phyloP scores from a whole-genome alignment of 1,140 invertebrate species.

The Zophobas atratus region DNA sequence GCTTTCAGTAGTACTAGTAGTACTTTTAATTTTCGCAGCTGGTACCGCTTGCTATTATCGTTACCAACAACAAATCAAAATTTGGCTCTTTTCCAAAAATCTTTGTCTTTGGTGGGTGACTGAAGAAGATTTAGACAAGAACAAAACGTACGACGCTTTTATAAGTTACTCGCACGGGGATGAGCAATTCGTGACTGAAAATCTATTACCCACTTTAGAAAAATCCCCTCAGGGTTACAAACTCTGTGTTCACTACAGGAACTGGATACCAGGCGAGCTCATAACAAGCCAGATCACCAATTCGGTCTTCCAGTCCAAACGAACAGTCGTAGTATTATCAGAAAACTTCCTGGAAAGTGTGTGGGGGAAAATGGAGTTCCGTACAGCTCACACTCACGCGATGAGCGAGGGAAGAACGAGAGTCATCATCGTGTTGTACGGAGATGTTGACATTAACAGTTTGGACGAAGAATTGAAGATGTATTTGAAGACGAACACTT shows the following conservation, averaged over 20 bases:
- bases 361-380: slow-evolving; percentile 90
- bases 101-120: slow-evolving; percentile 77
- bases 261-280: slow-evolving; percentile 84
- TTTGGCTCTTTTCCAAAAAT: slow-evolving; percentile 79
- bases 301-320: slow-evolving; percentile 82
- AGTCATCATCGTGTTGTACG: slow-evolving; percentile 85
- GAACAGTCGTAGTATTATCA: slow-evolving; percentile 88
- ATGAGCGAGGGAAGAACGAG: slow-evolving; percentile 80
- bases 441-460: slow-evolving; percentile 77
- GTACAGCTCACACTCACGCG: slow-evolving; percentile 82
- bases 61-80: slow-evolving; percentile 76
- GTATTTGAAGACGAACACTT: slow-evolving; percentile 88
- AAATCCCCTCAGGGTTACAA: slow-evolving; percentile 72
- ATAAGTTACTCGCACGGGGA: slow-evolving; percentile 89
- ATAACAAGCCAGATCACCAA: slow-evolving; percentile 85
- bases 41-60: slow-evolving; percentile 75
- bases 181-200: slow-evolving; percentile 78
- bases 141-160: slow-evolving; percentile 88
- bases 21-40: slow-evolving; percentile 67
- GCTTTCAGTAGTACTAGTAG: background rate
- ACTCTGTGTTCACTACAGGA: slow-evolving; percentile 84
- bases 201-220: slow-evolving; percentile 80
- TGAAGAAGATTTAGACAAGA: slow-evolving; percentile 81
- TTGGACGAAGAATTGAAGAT: slow-evolving; percentile 82
- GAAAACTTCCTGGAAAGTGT: slow-evolving; percentile 84